phyloP scores from a whole-genome alignment of 2,888 invertebrate genomes.

The Synanthedon vespiformis region DNA sequence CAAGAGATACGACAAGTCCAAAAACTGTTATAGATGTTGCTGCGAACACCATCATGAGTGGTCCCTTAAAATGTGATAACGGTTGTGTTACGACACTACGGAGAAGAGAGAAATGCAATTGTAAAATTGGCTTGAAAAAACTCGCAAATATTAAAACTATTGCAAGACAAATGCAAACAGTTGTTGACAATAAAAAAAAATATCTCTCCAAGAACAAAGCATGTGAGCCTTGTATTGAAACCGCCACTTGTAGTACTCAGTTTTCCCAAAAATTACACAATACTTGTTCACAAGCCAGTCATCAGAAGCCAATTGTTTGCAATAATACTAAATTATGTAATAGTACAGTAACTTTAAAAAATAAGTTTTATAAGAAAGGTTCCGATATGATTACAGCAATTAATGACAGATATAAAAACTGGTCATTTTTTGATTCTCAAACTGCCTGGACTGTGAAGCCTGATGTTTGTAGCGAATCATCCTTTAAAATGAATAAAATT shows the following conservation, averaged over 20 bases:
- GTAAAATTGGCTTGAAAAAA: conserved; percentile 20
- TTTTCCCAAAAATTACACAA: conserved; percentile 9
- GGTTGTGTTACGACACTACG: conserved; percentile 34
- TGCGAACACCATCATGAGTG: conserved; percentile 31
- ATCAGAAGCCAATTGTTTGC: neutral
- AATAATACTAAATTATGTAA: neutral
- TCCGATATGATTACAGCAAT: no score
- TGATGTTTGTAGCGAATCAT: neutral
- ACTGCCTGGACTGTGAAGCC: neutral
- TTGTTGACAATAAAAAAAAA: conserved; percentile 7
- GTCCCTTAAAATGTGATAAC: conserved; percentile 26
- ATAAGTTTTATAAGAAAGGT: neutral
- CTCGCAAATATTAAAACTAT: conserved; percentile 10
- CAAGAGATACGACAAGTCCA: conserved; percentile 15
- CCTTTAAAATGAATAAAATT: conserved; percentile 7
- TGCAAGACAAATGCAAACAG: conserved; percentile 27
- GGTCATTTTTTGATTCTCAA: neutral
- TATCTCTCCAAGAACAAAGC: conserved; percentile 28
- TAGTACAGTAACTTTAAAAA: neutral
- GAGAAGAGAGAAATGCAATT: conserved; percentile 21
- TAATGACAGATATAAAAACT: neutral
- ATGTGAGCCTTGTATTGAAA: conserved; percentile 21
- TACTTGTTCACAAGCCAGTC: conserved; percentile 6
- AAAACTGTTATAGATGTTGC: conserved; percentile 23
- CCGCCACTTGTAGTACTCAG: conserved; percentile 25